Base-by-base conservation (phyloP, 2,113 vertebrate genomes). In the Oophaga pumilio region DNA sequence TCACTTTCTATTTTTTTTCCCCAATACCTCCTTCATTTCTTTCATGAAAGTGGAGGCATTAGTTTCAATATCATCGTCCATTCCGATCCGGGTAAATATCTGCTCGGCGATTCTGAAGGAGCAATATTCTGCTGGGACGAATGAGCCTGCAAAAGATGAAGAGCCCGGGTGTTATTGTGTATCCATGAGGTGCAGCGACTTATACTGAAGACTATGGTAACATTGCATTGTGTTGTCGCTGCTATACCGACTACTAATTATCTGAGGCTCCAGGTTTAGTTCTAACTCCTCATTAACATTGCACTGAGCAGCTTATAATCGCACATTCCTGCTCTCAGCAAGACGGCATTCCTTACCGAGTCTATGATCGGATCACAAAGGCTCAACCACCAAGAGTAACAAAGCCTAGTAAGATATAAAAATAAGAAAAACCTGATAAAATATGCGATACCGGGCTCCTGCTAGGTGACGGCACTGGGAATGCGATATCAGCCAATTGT, bases 31-130 rank as follows among this genome's bases (percentile, higher is more conserved):
- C 91, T 98, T 98, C 97, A 99, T 98, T 94, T 99, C 98, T 90
- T 97, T 93, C 97, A 99, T 99, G 91, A 99, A 99, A 8, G 97
- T 98, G 76, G 98, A 99, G 74, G 96, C 97, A 91, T 96, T 99
- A 77, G 97, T 99, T 94, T 99, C 97, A 89, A 99, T 97, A 91
- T 98, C 97, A 90, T 99, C 97, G 89, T 99, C 97, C 91, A 98
- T 96, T 88, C 98, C 97, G 89, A 99, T 97, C 93, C 98, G 96
- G 76, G 97, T 99, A 92, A 99, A 99, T 93, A 99, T 98, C 81
- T 99, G 98, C 89, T 98, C 96, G 76, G 97, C 94, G 0, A 98
- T 94, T 89, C 97, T 94, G 87, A 99, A 96, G 20, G 96, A 98
- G 82, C 96, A 95, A 74, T 97, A 99, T 90, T 98, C 96, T 81